Evolutionary conservation across 2,113 vertebrate species (phyloP).

Genomic region (Stegastes partitus): DNA sequence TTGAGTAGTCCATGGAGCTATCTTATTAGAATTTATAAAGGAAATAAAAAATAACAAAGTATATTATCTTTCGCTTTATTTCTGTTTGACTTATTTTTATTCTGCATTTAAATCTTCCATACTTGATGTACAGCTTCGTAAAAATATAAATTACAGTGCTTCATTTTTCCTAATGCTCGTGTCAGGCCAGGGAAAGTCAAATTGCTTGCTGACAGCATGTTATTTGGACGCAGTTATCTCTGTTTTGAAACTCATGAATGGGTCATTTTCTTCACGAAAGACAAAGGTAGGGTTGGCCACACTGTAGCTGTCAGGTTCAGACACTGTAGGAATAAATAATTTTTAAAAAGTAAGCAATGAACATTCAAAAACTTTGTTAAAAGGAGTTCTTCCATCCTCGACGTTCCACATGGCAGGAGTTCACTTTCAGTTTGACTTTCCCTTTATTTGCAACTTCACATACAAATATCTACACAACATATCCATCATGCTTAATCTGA

Average conservation of each 20-base stretch:
- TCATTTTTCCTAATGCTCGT: too few species aligned
- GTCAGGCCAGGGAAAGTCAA: too few species aligned
- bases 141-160: too few species aligned
- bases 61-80: too few species aligned
- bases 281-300: not conserved
- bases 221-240: too few species aligned
- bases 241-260: too few species aligned
- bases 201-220: too few species aligned
- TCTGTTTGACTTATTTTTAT: not conserved
- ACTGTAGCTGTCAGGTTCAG: not conserved
- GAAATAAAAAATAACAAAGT: too few species aligned
- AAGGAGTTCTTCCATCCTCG: not conserved
- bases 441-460: constrained; percentile 31
- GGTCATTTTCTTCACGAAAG: not conserved
- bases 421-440: constrained; percentile 30
- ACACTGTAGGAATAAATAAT: not conserved
- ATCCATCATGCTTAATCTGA: not conserved
- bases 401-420: not conserved
- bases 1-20: too few species aligned
- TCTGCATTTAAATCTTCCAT: not conserved
- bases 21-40: too few species aligned
- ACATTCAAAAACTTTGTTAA: not conserved
- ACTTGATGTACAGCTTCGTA: too few species aligned
- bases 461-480: constrained; percentile 13
- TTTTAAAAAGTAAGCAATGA: not conserved